These are phyloP conservation scores for Pandemis corylana DNA, from an alignment of 2,888 invertebrate genomes.

Conservation along the genomic window DNA sequence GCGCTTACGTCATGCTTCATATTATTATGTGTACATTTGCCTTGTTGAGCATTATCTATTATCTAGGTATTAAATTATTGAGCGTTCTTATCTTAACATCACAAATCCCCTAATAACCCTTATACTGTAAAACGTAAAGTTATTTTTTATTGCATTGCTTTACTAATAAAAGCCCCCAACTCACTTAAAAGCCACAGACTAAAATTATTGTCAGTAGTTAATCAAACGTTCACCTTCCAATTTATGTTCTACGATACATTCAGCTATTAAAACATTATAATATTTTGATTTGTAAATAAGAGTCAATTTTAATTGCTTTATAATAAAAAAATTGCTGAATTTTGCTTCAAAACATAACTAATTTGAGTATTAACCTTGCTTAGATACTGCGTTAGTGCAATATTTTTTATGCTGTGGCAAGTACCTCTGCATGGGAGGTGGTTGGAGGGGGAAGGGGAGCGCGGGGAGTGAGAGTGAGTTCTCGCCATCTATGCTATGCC, in stretches of 20 bases:
- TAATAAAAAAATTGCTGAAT: background rate
- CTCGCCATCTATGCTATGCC: constrained; percentile 45
- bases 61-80: background rate
- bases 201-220: constrained; percentile 46
- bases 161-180: constrained; percentile 61
- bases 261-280: background rate
- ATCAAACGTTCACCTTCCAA: background rate
- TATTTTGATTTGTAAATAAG: background rate
- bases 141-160: background rate
- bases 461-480: constrained; percentile 45
- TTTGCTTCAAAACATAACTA: background rate
- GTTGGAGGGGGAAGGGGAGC: constrained; percentile 44
- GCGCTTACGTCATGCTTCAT: no score
- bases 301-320: background rate
- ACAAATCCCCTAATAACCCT: background rate
- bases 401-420: constrained; percentile 44
- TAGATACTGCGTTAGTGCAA: constrained; percentile 62
- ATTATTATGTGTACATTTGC: no score
- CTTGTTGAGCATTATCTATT: no score
- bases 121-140: background rate
- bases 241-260: background rate
- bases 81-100: background rate
- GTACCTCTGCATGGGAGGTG: constrained; percentile 23
- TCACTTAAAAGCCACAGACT: constrained; percentile 55
- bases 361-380: constrained; percentile 32